Base-by-base conservation (phyloP, 2,797 vertebrate species). In the Manis pentadactyla region DNA sequence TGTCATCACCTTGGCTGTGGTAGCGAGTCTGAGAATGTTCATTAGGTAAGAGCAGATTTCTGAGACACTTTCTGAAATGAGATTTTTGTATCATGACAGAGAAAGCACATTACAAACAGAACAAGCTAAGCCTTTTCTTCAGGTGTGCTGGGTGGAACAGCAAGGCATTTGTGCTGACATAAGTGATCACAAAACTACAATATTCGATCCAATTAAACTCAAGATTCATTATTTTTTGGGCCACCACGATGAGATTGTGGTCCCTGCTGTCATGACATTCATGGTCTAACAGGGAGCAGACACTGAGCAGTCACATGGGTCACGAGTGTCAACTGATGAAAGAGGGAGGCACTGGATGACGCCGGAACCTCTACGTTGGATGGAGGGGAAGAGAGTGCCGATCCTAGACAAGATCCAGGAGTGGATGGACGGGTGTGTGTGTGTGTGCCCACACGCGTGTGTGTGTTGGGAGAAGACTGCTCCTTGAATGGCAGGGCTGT, bases 281-380 rank as follows among this genome's bases (percentile, higher is more conserved):
- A 21, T 10, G 27, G 14, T n/a, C 88, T 77, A 1, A 11, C 2
- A 2, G 63, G 92, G 31, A 89, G 17, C 8, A 5, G 27, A 17
- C 64, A 0, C 0, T 4, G 2, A n/a, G 1, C 18, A 13, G 0
- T n/a, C 68, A 2, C 0, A 7, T 21, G 64, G 46, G 81, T 66
- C 51, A 6, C 11, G 13, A 13, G 31, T n/a, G 17, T 25, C 15
- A 4, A 11, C 5, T 23, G 46, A 63, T 46, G 46, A 11, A 7
- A 37, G 55, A 10, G 37, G 6, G 23, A 75, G 71, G 17, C 12
- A 21, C 46, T 39, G 49, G 25, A 1, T 2, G 53, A 7, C 2
- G n/a, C 23, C 0, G 15, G 53, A 63, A 17, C 25, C 13, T 51
- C 25, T 7, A 14, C 39, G 1, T 3, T 10, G 57, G 64, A 0